Conservation (phyloP, 2,888 invertebrate species). For the Odontothrips loti region DNA sequence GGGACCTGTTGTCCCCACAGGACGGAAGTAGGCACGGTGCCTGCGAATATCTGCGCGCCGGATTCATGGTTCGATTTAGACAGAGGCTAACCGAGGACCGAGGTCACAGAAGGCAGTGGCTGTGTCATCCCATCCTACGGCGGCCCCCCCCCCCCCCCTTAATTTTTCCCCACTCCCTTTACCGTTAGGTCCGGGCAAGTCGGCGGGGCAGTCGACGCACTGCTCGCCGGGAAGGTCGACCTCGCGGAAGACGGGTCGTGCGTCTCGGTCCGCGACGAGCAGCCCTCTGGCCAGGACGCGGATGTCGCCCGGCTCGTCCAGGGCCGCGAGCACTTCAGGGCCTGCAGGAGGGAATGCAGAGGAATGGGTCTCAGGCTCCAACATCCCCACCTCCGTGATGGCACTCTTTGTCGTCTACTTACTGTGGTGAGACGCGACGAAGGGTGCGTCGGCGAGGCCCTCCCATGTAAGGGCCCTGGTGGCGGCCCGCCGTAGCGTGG, state of each 20-base stretch:
- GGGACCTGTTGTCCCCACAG: no score
- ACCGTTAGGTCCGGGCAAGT: constrained; percentile 7
- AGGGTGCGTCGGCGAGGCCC: constrained; percentile 52
- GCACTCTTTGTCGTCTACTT: not conserved
- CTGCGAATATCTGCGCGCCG: no score
- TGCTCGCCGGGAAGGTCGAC: constrained; percentile 43
- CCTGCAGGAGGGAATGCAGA: not conserved
- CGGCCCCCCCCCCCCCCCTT: no score
- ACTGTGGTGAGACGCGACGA: constrained; percentile 37
- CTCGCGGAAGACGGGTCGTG: constrained; percentile 56
- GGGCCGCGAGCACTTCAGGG: constrained; percentile 9
- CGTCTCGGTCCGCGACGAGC: constrained; percentile 51
- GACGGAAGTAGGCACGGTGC: no score
- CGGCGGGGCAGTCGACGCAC: constrained; percentile 35
- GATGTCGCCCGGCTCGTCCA: constrained; percentile 52
- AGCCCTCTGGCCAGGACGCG: constrained; percentile 61
- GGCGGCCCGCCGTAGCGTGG: constrained; percentile 62
- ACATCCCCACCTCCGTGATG: no score
- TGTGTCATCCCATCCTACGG: no score
- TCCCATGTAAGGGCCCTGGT: constrained; percentile 60
- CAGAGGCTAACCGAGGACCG: no score
- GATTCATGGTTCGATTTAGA: no score
- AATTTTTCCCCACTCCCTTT: not conserved
- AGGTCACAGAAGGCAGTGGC: no score
- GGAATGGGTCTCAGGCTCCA: not conserved